Evolutionary conservation across 2,888 invertebrate genomes (phyloP).

Genomic region (Rhopalosiphum nymphaeae): DNA sequence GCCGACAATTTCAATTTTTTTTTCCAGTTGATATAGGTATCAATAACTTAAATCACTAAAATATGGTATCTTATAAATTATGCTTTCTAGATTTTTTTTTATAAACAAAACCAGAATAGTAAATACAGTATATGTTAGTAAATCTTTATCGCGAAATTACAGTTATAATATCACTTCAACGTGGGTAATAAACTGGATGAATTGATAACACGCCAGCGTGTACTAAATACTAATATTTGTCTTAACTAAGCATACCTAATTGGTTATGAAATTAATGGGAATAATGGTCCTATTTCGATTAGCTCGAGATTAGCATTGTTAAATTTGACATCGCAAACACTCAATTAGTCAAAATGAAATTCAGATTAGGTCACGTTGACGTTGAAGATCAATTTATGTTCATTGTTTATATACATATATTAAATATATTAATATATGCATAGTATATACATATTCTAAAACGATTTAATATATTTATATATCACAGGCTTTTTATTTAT

Average conservation of each 20-base stretch:
- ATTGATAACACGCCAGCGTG: background rate
- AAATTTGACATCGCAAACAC: background rate
- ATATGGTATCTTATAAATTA: background rate
- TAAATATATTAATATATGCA: too few relatives aligned
- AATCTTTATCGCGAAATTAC: background rate
- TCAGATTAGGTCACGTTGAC: background rate
- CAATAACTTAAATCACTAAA: background rate
- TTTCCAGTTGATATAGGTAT: background rate
- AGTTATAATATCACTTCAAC: background rate
- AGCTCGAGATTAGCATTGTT: background rate
- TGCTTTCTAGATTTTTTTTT: background rate
- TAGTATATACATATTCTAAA: too few relatives aligned
- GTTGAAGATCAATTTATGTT: background rate
- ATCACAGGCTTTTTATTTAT: background rate
- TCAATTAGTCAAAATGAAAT: background rate
- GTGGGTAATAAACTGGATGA: background rate
- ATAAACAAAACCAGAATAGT: background rate
- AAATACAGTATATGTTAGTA: background rate
- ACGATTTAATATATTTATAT: background rate
- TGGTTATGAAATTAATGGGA: slow-evolving; percentile 9
- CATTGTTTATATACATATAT: background rate
- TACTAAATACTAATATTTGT: background rate
- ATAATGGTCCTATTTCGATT: background rate
- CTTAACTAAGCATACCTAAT: slow-evolving; percentile 12
- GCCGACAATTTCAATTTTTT: background rate